phyloP scores from a whole-genome alignment of 2,797 vertebrate species.

The Oophaga sylvatica region DNA sequence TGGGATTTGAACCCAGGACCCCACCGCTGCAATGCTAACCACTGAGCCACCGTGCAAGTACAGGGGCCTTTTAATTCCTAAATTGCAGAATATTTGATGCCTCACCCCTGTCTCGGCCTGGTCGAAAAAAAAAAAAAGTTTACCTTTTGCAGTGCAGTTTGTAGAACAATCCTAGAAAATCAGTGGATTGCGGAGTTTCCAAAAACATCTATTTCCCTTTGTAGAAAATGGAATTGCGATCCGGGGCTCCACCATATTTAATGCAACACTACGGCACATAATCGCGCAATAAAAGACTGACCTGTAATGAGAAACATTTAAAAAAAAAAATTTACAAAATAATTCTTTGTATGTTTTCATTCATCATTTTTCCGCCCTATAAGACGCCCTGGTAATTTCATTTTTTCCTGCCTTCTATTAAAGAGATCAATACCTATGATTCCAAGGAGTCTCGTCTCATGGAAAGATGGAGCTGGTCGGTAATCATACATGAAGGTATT shows the following conservation, averaged over 20 bases:
- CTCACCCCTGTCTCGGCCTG: no score
- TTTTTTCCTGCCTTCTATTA: slow-evolving; percentile 88
- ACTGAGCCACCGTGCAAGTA: no score
- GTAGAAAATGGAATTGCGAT: neutral
- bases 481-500: slow-evolving; percentile 88
- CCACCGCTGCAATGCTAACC: no score
- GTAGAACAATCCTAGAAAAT: no score
- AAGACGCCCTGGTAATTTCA: slow-evolving; percentile 84
- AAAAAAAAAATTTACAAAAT: slow-evolving; percentile 68
- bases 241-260: neutral
- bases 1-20: no score
- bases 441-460: slow-evolving; percentile 83
- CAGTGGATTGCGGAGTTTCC: no score
- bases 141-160: no score
- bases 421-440: slow-evolving; percentile 87
- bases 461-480: slow-evolving; percentile 81
- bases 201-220: no score
- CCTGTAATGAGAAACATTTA: slow-evolving; percentile 78
- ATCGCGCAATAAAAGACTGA: slow-evolving; percentile 72
- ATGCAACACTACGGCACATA: slow-evolving; percentile 42
- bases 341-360: slow-evolving; percentile 78
- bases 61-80: no score
- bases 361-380: slow-evolving; percentile 80
- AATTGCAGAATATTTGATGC: no score
- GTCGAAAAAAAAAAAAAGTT: no score